Evolutionary conservation across 2,797 vertebrate genomes (phyloP), one percentile per base, ranked within the genome.

Genomic region (Petrocephalus schoutedeni): DNA sequence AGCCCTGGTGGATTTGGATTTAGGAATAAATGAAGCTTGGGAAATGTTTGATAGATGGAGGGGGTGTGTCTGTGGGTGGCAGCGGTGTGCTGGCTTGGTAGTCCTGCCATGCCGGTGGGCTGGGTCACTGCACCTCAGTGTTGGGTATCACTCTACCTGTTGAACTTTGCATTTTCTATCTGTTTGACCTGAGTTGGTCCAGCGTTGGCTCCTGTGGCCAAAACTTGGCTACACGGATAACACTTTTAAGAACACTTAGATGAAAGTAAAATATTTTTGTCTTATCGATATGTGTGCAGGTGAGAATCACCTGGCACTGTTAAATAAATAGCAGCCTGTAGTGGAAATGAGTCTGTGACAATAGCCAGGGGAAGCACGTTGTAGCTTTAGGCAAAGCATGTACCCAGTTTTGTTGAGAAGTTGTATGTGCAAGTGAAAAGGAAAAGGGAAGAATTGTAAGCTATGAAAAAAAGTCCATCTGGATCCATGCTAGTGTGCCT

Each of bases 371-470:
- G 74, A 80, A 49, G 32, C n/a, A 80, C 36, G n/a, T 80, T 80
- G 14, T 80, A 80, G n/a, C 41, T 80, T 45, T 41, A 80, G 74
- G 74, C 74, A 80, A 80, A 41, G n/a, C 74, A n/a, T 80, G 19
- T 80, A 80, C 19, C 19, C 41, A 49, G 74, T 80, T 80, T 45
- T 71, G 64, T 71, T 80, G 45, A 80, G 74, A 19, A 80, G 45
- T 36, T 80, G 41, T 9, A 80, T 80, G 41, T 80, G 7, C 41
- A 80, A 80, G 45, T 80, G 74, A 80, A 36, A 80, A 80, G 16
- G 74, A 80, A 80, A 80, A 19, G n/a, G 41, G 74, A 80, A 80
- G 74, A 80, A 80, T 80, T 80, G 36, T 80, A 80, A 80, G 36
- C 74, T 80, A 49, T 49, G 74, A 49, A 80, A 49, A 71, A 80